Conservation (phyloP, 2,888 invertebrate genomes). For the Piscicola geometra region DNA sequence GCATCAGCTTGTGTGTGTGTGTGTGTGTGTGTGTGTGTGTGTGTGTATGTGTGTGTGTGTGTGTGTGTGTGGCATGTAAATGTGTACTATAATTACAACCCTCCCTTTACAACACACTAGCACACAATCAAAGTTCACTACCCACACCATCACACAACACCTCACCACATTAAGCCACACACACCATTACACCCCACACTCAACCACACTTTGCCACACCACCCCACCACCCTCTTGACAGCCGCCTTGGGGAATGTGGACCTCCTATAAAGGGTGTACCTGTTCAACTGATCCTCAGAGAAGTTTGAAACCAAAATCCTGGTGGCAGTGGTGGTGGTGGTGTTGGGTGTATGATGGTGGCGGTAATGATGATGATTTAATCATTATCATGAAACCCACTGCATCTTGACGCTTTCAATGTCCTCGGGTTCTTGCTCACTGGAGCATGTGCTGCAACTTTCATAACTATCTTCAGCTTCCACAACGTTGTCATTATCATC, state of each 20-base stretch:
- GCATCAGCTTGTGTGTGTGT: conserved; percentile 68
- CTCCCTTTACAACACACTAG: no score
- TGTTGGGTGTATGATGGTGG: no score
- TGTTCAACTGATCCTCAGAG: conserved; percentile 91
- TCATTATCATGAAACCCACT: neutral
- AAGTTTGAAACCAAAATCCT: conserved; percentile 91
- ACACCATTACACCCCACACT: neutral
- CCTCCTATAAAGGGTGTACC: conserved; percentile 96
- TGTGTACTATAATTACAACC: no score
- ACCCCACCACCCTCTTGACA: conserved; percentile 70
- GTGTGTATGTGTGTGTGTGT: no score
- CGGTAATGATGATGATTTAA: no score
- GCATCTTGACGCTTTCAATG: conserved; percentile 5
- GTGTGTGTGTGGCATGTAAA: no score
- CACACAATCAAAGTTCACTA: no score
- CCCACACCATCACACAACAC: no score
- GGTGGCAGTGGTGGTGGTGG: no score
- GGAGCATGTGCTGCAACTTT: conserved; percentile 8
- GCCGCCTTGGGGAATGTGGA: conserved; percentile 97
- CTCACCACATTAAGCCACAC: no score
- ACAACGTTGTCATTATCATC: neutral
- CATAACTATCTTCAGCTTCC: neutral
- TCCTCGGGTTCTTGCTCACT: conserved; percentile 10
- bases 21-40: no score
- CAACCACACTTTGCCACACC: no score